Percentiles rank a stretch among this genome's conserved stretches.
phyloP scores from a whole-genome alignment of 1,140 invertebrate species.

The Tenebrio molitor region DNA sequence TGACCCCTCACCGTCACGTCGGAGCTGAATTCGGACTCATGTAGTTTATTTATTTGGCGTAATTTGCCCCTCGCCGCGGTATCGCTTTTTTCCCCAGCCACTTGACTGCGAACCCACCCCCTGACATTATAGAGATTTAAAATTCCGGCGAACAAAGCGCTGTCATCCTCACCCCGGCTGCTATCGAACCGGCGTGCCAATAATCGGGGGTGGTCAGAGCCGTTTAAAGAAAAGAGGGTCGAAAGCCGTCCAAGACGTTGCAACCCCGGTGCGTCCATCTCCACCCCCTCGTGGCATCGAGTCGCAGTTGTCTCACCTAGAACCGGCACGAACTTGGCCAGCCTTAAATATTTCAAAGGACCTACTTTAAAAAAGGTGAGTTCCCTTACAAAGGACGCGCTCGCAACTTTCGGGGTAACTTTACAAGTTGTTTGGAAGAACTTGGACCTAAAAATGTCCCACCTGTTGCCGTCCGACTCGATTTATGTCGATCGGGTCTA shows the following conservation, averaged over 20 bases:
- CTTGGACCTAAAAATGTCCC: conserved; percentile 39
- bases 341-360: conserved; percentile 31
- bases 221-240: conserved; percentile 2
- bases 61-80: too few species aligned
- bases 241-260: neutral
- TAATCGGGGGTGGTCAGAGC: conserved; percentile 1
- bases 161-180: too few species aligned
- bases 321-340: neutral
- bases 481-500: conserved; percentile 34
- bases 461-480: conserved; percentile 22
- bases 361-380: conserved; percentile 32
- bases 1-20: too few species aligned
- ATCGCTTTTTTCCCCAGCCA: too few species aligned
- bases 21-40: too few species aligned
- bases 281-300: neutral
- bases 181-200: neutral
- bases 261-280: neutral
- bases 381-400: conserved; percentile 26
- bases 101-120: too few species aligned
- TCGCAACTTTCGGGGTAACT: conserved; percentile 28
- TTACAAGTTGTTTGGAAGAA: conserved; percentile 36
- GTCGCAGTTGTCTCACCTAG: neutral
- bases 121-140: too few species aligned
- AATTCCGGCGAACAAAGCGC: too few species aligned
- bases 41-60: too few species aligned